These are phyloP conservation scores for Plebejus argus DNA, from an alignment of 2,888 invertebrate species.

Conservation along the genomic window DNA sequence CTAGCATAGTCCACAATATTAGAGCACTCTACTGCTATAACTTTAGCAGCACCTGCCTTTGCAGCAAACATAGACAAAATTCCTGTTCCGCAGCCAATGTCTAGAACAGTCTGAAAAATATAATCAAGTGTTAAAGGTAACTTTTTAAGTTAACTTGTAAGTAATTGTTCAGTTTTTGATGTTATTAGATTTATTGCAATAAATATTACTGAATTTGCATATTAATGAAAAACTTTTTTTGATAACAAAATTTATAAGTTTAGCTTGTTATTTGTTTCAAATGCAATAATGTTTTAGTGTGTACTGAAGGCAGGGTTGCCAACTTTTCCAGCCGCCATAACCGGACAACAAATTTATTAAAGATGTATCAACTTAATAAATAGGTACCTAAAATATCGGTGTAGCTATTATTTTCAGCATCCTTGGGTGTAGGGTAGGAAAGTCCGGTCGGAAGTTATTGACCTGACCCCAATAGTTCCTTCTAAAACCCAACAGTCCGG, in stretches of 20 bases:
- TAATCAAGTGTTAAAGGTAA: neutral
- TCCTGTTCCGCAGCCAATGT: constrained; percentile 99
- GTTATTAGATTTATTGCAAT: neutral
- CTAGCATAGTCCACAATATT: constrained; percentile 98
- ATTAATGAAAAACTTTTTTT: neutral
- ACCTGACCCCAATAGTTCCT: too few relatives aligned
- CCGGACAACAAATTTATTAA: too few relatives aligned
- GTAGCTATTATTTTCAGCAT: too few relatives aligned
- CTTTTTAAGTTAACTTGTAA: neutral
- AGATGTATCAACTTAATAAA: too few relatives aligned
- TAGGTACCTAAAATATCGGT: too few relatives aligned
- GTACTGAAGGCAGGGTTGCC: too few relatives aligned
- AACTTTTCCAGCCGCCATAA: too few relatives aligned
- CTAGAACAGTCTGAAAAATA: constrained; percentile 86
- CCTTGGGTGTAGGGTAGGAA: too few relatives aligned
- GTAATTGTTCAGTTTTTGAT: neutral
- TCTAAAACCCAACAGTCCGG: too few relatives aligned
- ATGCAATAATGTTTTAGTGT: neutral
- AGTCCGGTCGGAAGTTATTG: too few relatives aligned
- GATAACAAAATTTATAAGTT: neutral
- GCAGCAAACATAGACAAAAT: constrained; percentile 99
- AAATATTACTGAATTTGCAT: neutral
- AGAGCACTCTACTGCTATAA: constrained; percentile 98
- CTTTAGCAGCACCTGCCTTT: constrained; percentile 97
- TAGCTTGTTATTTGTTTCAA: neutral